These are phyloP conservation scores for Fringilla coelebs DNA, from an alignment of 2,797 vertebrate genomes.

Conservation along the genomic window DNA sequence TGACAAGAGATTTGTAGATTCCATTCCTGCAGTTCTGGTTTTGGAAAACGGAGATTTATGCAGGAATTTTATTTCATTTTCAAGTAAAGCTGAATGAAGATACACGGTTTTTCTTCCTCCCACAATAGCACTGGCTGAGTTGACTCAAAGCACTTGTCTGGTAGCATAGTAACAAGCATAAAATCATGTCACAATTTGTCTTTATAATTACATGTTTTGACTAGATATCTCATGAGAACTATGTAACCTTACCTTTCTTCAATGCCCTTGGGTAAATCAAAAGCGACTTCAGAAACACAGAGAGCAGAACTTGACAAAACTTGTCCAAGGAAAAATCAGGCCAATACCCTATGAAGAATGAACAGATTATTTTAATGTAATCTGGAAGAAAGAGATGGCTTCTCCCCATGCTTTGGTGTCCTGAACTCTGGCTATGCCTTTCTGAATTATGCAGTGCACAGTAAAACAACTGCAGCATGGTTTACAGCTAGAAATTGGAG, in stretches of 20 bases:
- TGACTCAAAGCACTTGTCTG: not conserved
- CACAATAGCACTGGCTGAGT: not conserved
- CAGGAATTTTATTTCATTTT: not conserved
- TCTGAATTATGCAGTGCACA: not conserved
- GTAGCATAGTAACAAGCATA: not conserved
- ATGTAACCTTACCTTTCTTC: not conserved
- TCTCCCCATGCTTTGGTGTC: not conserved
- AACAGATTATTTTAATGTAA: not conserved
- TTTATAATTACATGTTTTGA: not conserved
- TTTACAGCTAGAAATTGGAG: not conserved
- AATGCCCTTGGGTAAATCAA: not conserved
- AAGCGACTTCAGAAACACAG: not conserved
- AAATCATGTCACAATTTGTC: constrained; percentile 13
- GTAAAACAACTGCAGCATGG: not conserved
- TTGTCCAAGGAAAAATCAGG: not conserved
- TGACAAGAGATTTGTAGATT: not conserved
- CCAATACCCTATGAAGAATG: not conserved
- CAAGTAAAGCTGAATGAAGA: not conserved
- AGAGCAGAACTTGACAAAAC: not conserved
- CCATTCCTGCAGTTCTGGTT: not conserved
- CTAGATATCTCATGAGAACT: not conserved
- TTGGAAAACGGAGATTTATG: not conserved
- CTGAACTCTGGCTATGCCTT: not conserved
- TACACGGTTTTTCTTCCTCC: not conserved
- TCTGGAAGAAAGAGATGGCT: not conserved